phyloP scores from a whole-genome alignment of 1,140 invertebrate species.

The Halictus rubicundus region DNA sequence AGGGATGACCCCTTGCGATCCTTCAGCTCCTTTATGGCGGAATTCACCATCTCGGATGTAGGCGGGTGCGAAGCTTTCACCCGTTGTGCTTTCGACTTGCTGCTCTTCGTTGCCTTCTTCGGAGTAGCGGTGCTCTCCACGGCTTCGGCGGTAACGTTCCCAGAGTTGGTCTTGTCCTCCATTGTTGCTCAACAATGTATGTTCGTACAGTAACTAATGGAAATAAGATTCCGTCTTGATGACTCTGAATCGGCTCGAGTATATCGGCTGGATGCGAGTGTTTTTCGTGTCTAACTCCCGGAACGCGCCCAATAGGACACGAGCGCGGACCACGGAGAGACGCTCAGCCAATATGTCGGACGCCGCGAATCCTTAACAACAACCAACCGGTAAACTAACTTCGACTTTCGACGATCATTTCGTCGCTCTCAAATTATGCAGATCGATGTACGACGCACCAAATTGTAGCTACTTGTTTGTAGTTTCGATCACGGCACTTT shows the following conservation, averaged over 20 bases:
- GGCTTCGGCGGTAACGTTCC: conserved; percentile 2
- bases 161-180: conserved; percentile 37
- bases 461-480: too few relatives aligned
- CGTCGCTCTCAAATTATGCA: too few relatives aligned
- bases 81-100: not conserved
- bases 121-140: not conserved
- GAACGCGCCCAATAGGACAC: too few relatives aligned
- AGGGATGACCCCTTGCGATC: not conserved
- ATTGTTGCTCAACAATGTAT: not conserved
- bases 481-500: too few relatives aligned
- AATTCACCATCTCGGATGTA: not conserved
- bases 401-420: conserved; percentile 24
- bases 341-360: conserved; percentile 48
- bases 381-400: conserved; percentile 33
- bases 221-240: too few relatives aligned
- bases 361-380: conserved; percentile 30
- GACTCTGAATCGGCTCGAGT: not conserved
- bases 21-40: not conserved
- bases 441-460: too few relatives aligned
- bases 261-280: not conserved
- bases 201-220: too few relatives aligned
- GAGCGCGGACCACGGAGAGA: too few relatives aligned
- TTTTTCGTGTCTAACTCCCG: too few relatives aligned
- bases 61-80: not conserved
- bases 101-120: conserved; percentile 42